phyloP scores from a whole-genome alignment of 2,797 vertebrate species.

The Poliocrania exsul region DNA sequence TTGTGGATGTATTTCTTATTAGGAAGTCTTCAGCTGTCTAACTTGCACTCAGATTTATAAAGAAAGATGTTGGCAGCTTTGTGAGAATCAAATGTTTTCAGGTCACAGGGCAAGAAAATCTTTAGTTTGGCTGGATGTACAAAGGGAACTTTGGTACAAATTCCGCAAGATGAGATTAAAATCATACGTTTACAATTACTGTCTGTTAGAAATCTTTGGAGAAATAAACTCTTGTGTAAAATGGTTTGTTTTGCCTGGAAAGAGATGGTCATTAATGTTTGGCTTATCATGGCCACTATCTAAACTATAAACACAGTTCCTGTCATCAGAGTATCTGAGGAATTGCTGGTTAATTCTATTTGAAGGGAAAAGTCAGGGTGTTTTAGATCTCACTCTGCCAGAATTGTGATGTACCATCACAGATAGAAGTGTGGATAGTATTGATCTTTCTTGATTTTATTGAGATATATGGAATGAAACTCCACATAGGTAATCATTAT shows the following conservation, averaged over 20 bases:
- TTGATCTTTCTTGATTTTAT: not conserved
- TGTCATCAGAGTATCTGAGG: not conserved
- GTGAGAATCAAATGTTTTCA: conserved; percentile 17
- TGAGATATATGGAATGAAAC: not conserved
- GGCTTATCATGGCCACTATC: not conserved
- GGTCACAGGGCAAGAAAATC: not conserved
- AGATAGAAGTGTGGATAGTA: not conserved
- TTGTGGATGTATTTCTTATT: not conserved
- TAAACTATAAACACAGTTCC: not conserved
- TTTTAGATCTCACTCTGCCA: not conserved
- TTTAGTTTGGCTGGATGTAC: conserved; percentile 39
- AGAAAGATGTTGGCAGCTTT: not conserved
- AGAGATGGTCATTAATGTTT: not conserved
- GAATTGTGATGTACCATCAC: not conserved
- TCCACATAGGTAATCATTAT: not conserved
- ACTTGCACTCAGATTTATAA: not conserved
- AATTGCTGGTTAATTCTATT: not conserved
- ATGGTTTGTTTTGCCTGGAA: conserved; percentile 32
- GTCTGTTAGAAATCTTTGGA: not conserved
- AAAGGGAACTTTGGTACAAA: conserved; percentile 8
- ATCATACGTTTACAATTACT: not conserved
- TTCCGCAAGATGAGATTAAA: conserved; percentile 25
- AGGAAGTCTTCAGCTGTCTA: not conserved
- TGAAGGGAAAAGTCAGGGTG: not conserved
- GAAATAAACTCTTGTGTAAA: not conserved